Evolutionary conservation across 2,888 invertebrate species (phyloP).

Genomic region (Euspilapteryx auroguttella): DNA sequence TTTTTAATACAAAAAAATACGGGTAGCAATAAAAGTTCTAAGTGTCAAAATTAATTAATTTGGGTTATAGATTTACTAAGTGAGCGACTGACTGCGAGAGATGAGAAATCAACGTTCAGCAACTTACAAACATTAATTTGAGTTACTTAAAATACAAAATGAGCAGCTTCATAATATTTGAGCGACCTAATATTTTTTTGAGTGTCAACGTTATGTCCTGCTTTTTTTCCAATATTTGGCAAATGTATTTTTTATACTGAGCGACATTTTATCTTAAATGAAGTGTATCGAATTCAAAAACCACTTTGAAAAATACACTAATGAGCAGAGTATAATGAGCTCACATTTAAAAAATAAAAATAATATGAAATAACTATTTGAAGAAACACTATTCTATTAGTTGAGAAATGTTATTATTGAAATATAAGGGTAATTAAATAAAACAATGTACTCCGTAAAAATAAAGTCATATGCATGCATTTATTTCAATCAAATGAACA

Average conservation of each 20-base stretch:
- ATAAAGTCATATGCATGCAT: slow-evolving; percentile 5
- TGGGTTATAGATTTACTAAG: slow-evolving; percentile 2
- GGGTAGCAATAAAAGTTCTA: slow-evolving; percentile 4
- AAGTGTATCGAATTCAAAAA: too few species aligned
- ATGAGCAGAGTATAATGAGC: slow-evolving; percentile 3
- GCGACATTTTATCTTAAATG: too few species aligned
- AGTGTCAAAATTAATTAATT: too few species aligned
- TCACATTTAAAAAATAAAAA: slow-evolving; percentile 5
- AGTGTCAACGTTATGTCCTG: too few species aligned
- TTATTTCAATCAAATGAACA: slow-evolving; percentile 7
- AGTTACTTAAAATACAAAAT: too few species aligned
- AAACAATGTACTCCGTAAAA: slow-evolving; percentile 6
- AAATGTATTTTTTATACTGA: too few species aligned
- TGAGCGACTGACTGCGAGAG: slow-evolving; percentile 2
- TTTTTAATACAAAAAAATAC: too few species aligned
- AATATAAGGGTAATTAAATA: slow-evolving; percentile 7
- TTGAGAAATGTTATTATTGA: slow-evolving; percentile 6
- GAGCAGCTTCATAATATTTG: too few species aligned
- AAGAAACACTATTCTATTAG: slow-evolving; percentile 7
- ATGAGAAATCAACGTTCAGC: neutral
- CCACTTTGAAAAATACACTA: too few species aligned
- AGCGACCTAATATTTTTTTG: too few species aligned
- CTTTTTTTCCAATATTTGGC: too few species aligned
- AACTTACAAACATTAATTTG: too few species aligned
- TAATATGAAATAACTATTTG: slow-evolving; percentile 5